Evolutionary conservation across 2,888 invertebrate genomes (phyloP), one percentile per base, ranked within the genome.

Genomic region (Eretmocerus hayati): DNA sequence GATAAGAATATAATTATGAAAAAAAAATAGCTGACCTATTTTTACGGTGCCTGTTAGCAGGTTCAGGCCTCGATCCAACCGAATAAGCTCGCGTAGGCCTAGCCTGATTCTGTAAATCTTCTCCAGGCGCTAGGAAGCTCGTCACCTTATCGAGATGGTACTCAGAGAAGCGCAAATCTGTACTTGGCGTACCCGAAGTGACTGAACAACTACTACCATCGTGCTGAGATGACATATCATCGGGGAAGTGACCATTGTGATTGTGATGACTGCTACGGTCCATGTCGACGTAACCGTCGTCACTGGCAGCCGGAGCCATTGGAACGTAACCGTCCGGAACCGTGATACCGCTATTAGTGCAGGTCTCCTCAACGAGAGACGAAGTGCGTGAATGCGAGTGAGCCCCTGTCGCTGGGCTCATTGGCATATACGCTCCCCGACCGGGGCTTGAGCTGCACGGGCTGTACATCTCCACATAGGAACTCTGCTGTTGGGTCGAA

Each of bases 1-100:
- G 26, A 26, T 11, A 26, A 6, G 26, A 26, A 26, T 11, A 26
- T 26, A 11, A 6, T 6, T 9, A 26, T 9, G 33, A 5, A 13
- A 33, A 13, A 15, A 33, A 15, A 9, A 33, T 33, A 33, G 31
- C 54, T 39, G 52, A 71, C 71, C 72, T 72, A 58, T 72, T 73
- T 56, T 70, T 71, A 18, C 71, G 63, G 57, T 71, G 66, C 62
- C 77, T 74, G 67, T 77, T 80, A 8, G 74, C 74, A 50, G 79
- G 77, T 56, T 85, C 84, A 3, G 87, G 85, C 57, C 85, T 80
- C 46, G 89, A 90, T 19, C 91, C 91, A 55, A 91, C 85, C 21
- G 90, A 90, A 73, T 90, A 90, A 2, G 90, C 84, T 57, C 90
- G 78, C 43, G 81, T 77, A n/a, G 87, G 87, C 56, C 79, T 75